Conservation (phyloP, 1,140 invertebrate species). For the Brachionus koreanus region DNA sequence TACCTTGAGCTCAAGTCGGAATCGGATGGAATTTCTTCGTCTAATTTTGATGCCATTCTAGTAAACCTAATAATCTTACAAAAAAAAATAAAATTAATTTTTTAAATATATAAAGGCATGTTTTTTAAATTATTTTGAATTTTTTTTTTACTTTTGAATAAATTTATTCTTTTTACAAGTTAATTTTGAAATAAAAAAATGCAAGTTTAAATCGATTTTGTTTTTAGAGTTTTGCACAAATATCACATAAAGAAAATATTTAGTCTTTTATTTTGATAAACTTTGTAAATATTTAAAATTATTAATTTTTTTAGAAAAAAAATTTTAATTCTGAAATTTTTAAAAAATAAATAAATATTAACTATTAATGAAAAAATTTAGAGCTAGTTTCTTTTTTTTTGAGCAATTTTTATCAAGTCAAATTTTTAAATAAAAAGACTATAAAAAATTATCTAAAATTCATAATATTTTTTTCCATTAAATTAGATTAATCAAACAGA, state of each 20-base stretch:
- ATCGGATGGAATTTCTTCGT: constrained; percentile 39
- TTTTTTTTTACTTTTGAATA: neutral
- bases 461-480: too few species aligned
- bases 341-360: too few species aligned
- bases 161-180: constrained; percentile 1
- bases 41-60: constrained; percentile 11
- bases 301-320: too few species aligned
- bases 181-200: neutral
- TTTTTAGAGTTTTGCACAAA: neutral
- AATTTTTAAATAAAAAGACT: too few species aligned
- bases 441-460: too few species aligned
- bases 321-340: too few species aligned
- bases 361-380: too few species aligned
- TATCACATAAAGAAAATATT: neutral
- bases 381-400: too few species aligned
- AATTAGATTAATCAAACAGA: too few species aligned
- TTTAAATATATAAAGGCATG: constrained; percentile 12
- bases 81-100: neutral
- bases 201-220: neutral
- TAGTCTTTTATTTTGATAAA: neutral
- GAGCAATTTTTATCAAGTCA: too few species aligned
- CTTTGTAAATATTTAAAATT: too few species aligned
- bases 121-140: neutral
- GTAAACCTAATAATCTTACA: too few species aligned
- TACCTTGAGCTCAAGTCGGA: constrained; percentile 23